Base-by-base conservation (phyloP, 2,797 vertebrate genomes). In the Euphonia xanthogaster region DNA sequence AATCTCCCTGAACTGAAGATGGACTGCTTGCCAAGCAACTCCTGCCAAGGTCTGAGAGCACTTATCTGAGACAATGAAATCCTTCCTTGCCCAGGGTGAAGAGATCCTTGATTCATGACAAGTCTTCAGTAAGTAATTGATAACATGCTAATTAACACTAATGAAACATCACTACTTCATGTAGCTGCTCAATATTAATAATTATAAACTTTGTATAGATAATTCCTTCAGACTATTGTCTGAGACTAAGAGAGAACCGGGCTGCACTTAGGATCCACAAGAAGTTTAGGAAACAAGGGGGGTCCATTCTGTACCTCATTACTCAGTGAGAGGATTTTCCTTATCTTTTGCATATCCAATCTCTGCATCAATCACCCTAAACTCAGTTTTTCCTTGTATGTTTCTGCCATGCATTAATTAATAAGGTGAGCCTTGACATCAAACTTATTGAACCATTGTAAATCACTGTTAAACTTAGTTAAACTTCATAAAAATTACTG, bases 341-440 rank as follows among this genome's bases (percentile, higher is more conserved):
- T 42, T 23, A 44, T 33, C 22, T 31, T 58, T 79, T 45, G 28
- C 20, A 58, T 51, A 3, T 39, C 14, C 28, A n/a, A 1, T 33
- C 28, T 79, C 16, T 72, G 5, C 3, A 2, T 65, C 16, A 58
- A 22, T 51, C 28, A 25, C 14, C 23, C 28, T 62, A 45, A 53
- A 53, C 25, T 21, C n/a, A n/a, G 10, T 30, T 50, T 65, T 44
- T 19, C 51, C 33, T 65, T 3, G 0, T 24, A 24, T 7, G 3
- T 57, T 65, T 87, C 24, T 65, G 54, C 14, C 9, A 33, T 30
- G 17, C 10, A 27, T 20, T 31, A 39, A 47, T 31, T 47, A 66
- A 39, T 39, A 60, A 35, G 30, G 37, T 58, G 30, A 76, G 15
- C 28, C 9, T 33, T 70, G 12, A 28, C 28, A 57, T 57, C n/a